Base-by-base conservation (phyloP, 2,797 vertebrate species). In the Buceros bicornis region DNA sequence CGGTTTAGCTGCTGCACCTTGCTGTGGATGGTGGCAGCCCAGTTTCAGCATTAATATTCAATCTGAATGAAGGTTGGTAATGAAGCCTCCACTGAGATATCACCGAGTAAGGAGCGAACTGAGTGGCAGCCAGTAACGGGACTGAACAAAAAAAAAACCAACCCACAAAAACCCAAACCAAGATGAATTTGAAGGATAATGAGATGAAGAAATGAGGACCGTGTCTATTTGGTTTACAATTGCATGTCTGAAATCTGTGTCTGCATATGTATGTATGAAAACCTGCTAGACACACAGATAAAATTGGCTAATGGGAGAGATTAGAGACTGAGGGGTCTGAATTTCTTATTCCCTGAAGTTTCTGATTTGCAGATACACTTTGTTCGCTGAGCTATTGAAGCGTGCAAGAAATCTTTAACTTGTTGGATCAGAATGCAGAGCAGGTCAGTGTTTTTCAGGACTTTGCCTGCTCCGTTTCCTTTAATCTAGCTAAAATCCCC, bases 1-100 rank as follows among this genome's bases (percentile, higher is more conserved):
- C 0, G 1, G 13, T 29, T 93, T 54, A 78, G 37, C 37, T 87
- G 72, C 61, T 72, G 74, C 37, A 65, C 22, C 67, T 92, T 91
- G 37, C 82, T 80, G 67, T 37, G 47, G 28, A 31, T 56, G 26
- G 21, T 76, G 60, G 28, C 37, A 91, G 21, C 53, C 28, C 29
- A 67, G 60, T 82, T 89, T 65, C 61, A 89, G 33, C 53, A 73
- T 87, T 95, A 91, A 94, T 77, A 16, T 54, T 90, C 71, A 79
- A 85, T 3, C 3, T 60, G 33, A 76, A 61, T 2, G 2, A 84
- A 85, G 9, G 8, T 9, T 43, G 9, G 16, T 80, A 17, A 85
- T 16, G 13, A 80, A 80, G 7, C 6, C 13, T 83, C 21, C 17
- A 45, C 51, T 31, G 56, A 74, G 24, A n/a, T 45, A 73, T 15